Evolutionary conservation across 2,797 vertebrate species (phyloP).

Genomic region (Prionace glauca): DNA sequence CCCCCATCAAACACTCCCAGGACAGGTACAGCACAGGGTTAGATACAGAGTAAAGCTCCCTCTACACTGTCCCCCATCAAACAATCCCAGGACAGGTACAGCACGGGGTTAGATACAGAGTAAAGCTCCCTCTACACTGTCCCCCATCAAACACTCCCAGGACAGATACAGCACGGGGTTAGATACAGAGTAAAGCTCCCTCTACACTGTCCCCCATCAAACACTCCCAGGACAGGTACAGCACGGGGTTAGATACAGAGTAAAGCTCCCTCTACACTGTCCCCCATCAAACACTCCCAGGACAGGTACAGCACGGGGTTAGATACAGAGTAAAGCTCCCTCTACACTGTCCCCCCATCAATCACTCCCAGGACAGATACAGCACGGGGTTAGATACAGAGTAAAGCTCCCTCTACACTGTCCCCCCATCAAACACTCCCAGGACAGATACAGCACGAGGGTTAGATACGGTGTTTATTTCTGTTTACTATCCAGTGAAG

Average conservation of each 20-base stretch:
- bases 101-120: neutral
- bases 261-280: neutral
- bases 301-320: neutral
- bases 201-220: neutral
- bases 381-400: neutral
- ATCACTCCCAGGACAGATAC: neutral
- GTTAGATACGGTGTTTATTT: neutral
- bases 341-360: neutral
- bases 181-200: no score
- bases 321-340: neutral
- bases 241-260: neutral
- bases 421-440: no score
- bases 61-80: neutral
- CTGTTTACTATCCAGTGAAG: neutral
- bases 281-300: neutral
- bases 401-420: neutral
- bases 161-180: neutral
- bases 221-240: neutral
- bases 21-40: neutral
- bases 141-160: neutral
- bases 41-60: neutral
- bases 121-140: neutral
- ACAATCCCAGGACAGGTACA: neutral
- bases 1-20: conserved; percentile 1
- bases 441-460: neutral